These are phyloP conservation scores for Proisotoma minuta DNA, from an alignment of 2,888 invertebrate species.

Conservation along the genomic window DNA sequence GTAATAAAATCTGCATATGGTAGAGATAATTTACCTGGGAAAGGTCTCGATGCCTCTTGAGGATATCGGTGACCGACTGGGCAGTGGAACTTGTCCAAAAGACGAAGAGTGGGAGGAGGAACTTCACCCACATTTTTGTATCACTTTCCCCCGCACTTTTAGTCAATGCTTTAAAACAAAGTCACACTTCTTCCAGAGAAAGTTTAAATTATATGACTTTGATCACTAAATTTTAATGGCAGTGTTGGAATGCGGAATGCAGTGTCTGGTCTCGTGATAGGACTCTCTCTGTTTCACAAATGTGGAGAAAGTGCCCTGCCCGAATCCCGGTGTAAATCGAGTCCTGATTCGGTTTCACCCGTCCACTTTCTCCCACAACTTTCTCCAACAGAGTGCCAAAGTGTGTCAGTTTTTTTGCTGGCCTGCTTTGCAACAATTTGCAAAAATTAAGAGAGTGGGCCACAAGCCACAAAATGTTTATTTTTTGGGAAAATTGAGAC, in stretches of 20 bases:
- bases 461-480: no score
- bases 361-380: no score
- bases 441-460: no score
- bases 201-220: background rate
- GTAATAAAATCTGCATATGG: no score
- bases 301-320: background rate
- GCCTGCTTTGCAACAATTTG: no score
- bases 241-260: background rate
- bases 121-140: background rate
- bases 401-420: no score
- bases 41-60: constrained; percentile 31
- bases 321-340: background rate
- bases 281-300: background rate
- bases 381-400: no score
- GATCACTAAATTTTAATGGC: no score
- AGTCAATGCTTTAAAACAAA: no score
- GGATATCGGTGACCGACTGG: constrained; percentile 34
- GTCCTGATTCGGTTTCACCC: background rate
- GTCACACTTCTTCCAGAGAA: background rate
- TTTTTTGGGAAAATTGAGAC: no score
- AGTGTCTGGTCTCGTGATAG: background rate
- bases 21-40: constrained; percentile 39
- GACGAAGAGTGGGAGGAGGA: constrained; percentile 21
- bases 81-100: constrained; percentile 26
- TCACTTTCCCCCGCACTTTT: no score